Percentiles rank a stretch among this genome's conserved stretches.
phyloP scores from a whole-genome alignment of 2,113 vertebrate species.

The Gobius niger region DNA sequence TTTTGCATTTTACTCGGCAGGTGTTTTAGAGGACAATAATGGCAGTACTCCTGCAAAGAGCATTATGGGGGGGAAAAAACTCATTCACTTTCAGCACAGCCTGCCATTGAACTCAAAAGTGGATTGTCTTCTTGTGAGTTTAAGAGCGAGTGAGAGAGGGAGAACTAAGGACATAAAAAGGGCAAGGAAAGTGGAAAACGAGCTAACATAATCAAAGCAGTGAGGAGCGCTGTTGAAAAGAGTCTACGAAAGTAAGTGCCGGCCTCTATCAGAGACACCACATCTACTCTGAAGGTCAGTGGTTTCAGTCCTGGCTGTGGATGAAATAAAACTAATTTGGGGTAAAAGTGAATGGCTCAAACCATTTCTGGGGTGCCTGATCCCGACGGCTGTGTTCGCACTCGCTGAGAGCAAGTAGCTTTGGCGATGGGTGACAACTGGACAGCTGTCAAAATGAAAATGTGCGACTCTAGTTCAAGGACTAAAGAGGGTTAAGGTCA shows the following conservation, averaged over 20 bases:
- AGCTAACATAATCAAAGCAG: constrained; percentile 45
- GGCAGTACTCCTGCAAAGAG: constrained; percentile 18
- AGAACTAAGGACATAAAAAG: constrained; percentile 4
- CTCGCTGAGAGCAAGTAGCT: constrained; percentile 14
- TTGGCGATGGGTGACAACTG: constrained; percentile 30
- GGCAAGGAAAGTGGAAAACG: constrained; percentile 27
- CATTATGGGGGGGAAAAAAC: constrained; percentile 28
- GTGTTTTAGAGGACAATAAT: constrained; percentile 22
- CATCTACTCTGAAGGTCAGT: constrained; percentile 65
- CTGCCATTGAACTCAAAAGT: constrained; percentile 30
- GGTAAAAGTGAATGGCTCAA: constrained; percentile 58
- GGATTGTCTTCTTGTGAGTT: constrained; percentile 28
- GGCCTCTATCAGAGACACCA: constrained; percentile 46
- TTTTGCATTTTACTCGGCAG: not conserved
- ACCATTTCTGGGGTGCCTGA: constrained; percentile 55
- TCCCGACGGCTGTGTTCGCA: constrained; percentile 45
- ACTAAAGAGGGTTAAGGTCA: no score
- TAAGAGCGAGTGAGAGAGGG: not conserved
- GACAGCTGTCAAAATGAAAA: constrained; percentile 27
- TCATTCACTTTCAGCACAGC: constrained; percentile 39
- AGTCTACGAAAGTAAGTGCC: constrained; percentile 21
- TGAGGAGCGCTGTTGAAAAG: constrained; percentile 38
- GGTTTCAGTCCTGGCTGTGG: constrained; percentile 47
- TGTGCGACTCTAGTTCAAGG: no score
- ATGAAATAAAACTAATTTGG: constrained; percentile 53